Base-by-base conservation (phyloP, 2,888 invertebrate species). In the Phaedon cochleariae region DNA sequence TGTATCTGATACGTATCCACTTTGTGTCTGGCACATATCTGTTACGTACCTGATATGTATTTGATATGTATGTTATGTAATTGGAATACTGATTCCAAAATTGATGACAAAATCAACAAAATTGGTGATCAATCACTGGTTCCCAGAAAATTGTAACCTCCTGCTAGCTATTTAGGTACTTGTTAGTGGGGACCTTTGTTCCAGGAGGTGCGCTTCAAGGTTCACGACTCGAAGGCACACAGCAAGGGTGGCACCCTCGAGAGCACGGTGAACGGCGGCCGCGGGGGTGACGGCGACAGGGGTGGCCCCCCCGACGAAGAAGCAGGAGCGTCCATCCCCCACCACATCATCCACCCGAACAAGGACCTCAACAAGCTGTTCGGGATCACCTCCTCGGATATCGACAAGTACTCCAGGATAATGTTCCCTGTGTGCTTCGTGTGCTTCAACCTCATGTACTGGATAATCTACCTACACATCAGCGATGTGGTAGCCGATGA, bases 351-450 rank as follows among this genome's bases (percentile, higher is more conserved):
- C 80, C 94, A 93, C 85, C 94, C 94, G 71, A 93, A 92, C 83
- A 96, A 95, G 89, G 94, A 95, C 84, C 93, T 95, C 85, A 95
- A 94, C 89, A 95, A 95, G 85, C 87, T 95, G 77, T 90, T 93
- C 85, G 95, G 94, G 79, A 93, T 96, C 84, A 96, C 96, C 79
- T 97, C 97, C 66, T 97, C 97, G 84, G 97, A 97, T 86, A 98
- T 98, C 85, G 98, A 98, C 90, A 98, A 98, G 87, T 98, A 98
- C 85, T 97, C 98, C 70, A 92, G 98, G 82, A 96, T 98, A 85
- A 93, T 97, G 80, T 99, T 99, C 85, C 98, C 98, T 60, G 95
- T 97, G 79, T 95, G 97, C 87, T 98, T 98, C 88, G 94, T 98
- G 74, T 94, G 97, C 86, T 98, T 98, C 90, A 98, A 98, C 86